Conservation (phyloP, 1,140 invertebrate genomes). For the Oreohelix idahoensis region DNA sequence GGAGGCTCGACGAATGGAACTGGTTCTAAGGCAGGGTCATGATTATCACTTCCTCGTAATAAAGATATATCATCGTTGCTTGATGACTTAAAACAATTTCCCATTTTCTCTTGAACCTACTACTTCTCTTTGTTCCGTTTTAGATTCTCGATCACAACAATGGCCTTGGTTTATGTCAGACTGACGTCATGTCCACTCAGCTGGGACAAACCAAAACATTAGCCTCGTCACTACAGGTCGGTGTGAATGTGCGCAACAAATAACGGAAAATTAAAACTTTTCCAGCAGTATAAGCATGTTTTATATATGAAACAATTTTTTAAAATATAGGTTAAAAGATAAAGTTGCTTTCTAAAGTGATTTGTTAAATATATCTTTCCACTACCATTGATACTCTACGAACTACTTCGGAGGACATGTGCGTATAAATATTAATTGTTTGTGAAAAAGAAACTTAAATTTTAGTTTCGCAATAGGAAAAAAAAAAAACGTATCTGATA, state of each 20-base stretch:
- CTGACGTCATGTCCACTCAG: conserved; percentile 22
- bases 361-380: no score
- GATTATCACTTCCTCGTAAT: conserved; percentile 65
- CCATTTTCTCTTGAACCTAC: conserved; percentile 60
- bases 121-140: conserved; percentile 18
- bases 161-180: not conserved
- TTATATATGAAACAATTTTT: no score
- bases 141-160: not conserved
- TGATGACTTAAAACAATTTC: conserved; percentile 73
- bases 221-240: not conserved
- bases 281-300: no score
- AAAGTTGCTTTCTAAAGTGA: no score
- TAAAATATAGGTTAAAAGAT: no score
- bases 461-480: no score
- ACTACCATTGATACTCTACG: no score
- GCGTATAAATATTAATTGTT: no score
- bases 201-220: conserved; percentile 35
- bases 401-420: no score
- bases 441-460: no score
- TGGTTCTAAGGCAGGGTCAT: conserved; percentile 55
- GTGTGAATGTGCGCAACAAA: not conserved
- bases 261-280: no score
- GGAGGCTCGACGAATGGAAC: conserved; percentile 69
- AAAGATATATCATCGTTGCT: conserved; percentile 72
- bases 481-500: no score